Evolutionary conservation across 2,888 invertebrate species (phyloP).

Genomic region (Melanotus villosus): DNA sequence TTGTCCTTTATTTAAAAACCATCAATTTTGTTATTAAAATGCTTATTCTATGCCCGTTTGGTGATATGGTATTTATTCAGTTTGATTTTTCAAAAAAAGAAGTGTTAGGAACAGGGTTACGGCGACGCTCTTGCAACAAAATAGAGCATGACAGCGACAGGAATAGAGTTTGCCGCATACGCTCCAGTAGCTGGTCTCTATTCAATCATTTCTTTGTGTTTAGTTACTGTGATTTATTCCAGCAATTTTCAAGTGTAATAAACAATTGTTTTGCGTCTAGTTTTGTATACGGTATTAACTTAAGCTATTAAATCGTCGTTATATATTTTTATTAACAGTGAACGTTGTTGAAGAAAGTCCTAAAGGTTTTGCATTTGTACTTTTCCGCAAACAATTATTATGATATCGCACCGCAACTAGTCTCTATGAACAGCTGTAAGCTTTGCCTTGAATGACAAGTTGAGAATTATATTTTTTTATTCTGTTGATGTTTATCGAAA

Average conservation of each 20-base stretch:
- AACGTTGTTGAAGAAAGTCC: background rate
- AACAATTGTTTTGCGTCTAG: background rate
- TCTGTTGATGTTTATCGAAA: slow-evolving; percentile 37
- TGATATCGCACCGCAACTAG: slow-evolving; percentile 36
- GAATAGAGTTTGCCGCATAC: background rate
- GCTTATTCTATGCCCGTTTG: too few relatives aligned
- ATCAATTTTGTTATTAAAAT: too few relatives aligned
- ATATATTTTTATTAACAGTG: background rate
- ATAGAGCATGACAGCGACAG: background rate
- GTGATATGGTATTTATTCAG: too few relatives aligned
- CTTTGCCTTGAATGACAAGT: slow-evolving; percentile 41
- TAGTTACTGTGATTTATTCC: background rate
- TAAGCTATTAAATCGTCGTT: background rate
- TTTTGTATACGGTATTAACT: background rate
- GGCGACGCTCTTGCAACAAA: background rate
- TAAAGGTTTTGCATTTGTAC: slow-evolving; percentile 13
- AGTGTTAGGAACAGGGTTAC: too few relatives aligned
- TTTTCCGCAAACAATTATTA: slow-evolving; percentile 17
- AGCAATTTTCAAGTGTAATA: slow-evolving; percentile 2
- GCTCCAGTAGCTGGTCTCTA: slow-evolving; percentile 11
- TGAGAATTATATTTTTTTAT: slow-evolving; percentile 35
- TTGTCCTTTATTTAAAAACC: too few relatives aligned
- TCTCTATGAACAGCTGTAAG: slow-evolving; percentile 45
- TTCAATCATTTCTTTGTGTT: slow-evolving; percentile 26
- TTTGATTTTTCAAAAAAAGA: too few relatives aligned